These are phyloP conservation scores for Barnardius zonarius DNA, from an alignment of 2,113 vertebrate genomes.

Conservation along the genomic window DNA sequence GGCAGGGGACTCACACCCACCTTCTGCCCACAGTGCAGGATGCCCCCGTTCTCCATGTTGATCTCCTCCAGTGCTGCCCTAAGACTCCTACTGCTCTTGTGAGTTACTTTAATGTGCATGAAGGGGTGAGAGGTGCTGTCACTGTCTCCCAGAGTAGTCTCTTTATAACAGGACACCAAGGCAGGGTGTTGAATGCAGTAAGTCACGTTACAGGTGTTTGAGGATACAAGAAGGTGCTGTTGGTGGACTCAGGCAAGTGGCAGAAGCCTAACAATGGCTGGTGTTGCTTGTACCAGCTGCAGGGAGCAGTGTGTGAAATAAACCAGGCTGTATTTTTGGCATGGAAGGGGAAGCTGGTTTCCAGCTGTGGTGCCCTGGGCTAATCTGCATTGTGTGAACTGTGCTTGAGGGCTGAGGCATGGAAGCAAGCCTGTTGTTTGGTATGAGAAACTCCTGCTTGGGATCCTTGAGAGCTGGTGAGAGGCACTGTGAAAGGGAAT, in stretches of 20 bases:
- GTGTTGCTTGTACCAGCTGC: accelerated
- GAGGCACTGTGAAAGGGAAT: accelerated
- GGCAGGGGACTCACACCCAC: accelerated
- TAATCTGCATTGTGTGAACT: neutral
- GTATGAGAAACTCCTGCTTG: neutral
- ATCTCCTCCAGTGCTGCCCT: neutral
- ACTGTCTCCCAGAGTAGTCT: neutral
- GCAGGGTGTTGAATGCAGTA: neutral
- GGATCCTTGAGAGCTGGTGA: neutral
- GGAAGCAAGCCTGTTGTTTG: neutral
- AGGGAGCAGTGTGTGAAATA: neutral
- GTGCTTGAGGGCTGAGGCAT: neutral
- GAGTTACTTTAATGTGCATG: neutral
- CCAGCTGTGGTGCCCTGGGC: neutral
- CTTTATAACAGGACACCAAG: neutral
- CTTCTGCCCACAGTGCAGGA: accelerated
- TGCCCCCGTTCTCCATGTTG: accelerated
- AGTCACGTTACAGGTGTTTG: neutral
- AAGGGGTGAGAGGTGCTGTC: neutral
- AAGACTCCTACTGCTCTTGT: neutral
- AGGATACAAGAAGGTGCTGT: neutral
- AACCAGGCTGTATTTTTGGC: neutral
- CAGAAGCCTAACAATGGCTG: accelerated
- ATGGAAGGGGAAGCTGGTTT: neutral
- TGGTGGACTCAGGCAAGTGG: accelerated